Evolutionary conservation across 2,797 vertebrate genomes (phyloP), one percentile per base, ranked within the genome.

Genomic region (Micromesistius poutassou): DNA sequence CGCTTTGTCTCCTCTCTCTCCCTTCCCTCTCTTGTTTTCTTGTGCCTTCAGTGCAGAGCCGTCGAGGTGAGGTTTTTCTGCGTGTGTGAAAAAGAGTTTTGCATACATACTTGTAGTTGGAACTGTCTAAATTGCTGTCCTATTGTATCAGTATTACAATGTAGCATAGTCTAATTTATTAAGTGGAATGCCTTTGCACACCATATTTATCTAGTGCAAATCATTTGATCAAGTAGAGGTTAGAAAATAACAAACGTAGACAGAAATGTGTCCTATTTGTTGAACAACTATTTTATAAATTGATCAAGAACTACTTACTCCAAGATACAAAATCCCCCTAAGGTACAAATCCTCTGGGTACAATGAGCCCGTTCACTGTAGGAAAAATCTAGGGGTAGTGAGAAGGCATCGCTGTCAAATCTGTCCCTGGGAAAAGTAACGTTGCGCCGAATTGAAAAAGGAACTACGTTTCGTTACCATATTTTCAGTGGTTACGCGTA

Each of bases 1-100:
- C 80, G 86, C 72, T 50, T 77, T 81, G 85, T 77, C 19, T 76
- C 76, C 42, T 90, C 77, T 80, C 19, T n/a, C 82, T 77, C 81
- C 85, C 81, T 90, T 66, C 75, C 79, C 83, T 93, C 76, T 90
- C 80, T 89, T 91, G 89, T 94, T 93, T 93, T 66, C 92, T 93
- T 83, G 30, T 88, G 83, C 92, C 95, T 94, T 95, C 96, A 99
- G 98, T 98, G 98, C 97, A 98, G 92, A 99, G 96, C 95, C 97
- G 97, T 94, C 93, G 96, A 99, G 98, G 98, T 99, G 97, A 99
- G 98, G 89, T 55, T 76, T 79, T 74, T 74, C 73, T 80, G 80
- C 81, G 30, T 38, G 25, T 75, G 42, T 70, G 71, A 78, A 19
- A 38, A 12, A 55, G 35, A 8, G 8, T 5, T 19, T 62, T 8